Conservation (phyloP, 2,888 invertebrate genomes). For the Ashinkailepas kermadecensis region DNA sequence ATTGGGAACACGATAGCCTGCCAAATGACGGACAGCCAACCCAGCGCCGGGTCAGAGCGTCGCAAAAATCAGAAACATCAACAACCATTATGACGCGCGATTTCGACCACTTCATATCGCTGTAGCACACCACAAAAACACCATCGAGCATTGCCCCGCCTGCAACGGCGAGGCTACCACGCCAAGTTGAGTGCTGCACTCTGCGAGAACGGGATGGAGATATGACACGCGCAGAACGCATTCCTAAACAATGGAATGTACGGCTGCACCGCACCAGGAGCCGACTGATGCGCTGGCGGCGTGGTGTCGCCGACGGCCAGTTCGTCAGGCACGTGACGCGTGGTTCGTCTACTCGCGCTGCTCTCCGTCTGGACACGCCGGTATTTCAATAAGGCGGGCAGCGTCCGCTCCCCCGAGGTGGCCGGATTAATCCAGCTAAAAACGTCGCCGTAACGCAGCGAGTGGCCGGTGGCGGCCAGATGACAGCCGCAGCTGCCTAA, state of each 20-base stretch:
- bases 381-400: background rate
- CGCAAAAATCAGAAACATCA: conserved; percentile 6
- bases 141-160: background rate
- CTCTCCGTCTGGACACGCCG: background rate
- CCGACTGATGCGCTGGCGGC: too few species aligned
- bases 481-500: too few species aligned
- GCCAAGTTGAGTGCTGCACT: background rate
- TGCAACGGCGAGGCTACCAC: background rate
- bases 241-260: background rate
- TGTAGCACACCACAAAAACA: background rate
- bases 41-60: background rate
- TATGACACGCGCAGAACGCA: background rate
- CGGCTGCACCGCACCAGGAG: too few species aligned
- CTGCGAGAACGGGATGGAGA: background rate
- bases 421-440: background rate
- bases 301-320: too few species aligned
- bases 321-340: too few species aligned
- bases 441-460: background rate
- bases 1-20: background rate
- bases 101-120: background rate
- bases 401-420: background rate
- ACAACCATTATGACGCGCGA: background rate
- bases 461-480: too few species aligned
- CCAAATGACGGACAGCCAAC: background rate
- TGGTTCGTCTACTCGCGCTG: background rate